Conservation (phyloP, 2,797 vertebrate genomes). For the Lerista edwardsae region DNA sequence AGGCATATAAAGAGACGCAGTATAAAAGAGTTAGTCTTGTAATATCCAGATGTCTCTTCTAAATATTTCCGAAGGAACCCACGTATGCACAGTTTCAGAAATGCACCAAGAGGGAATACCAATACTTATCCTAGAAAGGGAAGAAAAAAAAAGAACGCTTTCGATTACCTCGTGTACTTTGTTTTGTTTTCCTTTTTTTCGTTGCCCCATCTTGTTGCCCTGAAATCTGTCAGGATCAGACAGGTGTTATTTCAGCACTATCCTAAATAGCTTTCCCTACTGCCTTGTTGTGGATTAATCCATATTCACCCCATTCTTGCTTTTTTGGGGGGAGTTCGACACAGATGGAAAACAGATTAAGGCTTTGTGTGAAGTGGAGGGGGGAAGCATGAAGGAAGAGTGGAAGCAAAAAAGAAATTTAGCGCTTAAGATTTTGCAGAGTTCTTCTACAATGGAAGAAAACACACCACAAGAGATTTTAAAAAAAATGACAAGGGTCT, state of each 20-base stretch:
- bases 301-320: slow-evolving; percentile 54
- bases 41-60: slow-evolving; percentile 75
- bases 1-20: slow-evolving; percentile 69
- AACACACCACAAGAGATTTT: slow-evolving; percentile 24
- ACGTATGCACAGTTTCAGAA: slow-evolving; percentile 74
- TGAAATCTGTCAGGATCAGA: slow-evolving; percentile 77
- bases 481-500: slow-evolving; percentile 50
- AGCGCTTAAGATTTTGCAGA: slow-evolving; percentile 31
- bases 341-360: slow-evolving; percentile 74
- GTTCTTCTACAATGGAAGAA: slow-evolving; percentile 48
- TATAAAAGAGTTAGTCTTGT: slow-evolving; percentile 66
- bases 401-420: not conserved
- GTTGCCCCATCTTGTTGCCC: slow-evolving; percentile 57
- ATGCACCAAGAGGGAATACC: slow-evolving; percentile 77
- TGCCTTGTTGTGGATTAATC: slow-evolving; percentile 55
- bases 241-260: slow-evolving; percentile 78
- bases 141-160: rapidly evolving
- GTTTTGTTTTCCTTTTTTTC: not conserved
- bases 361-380: slow-evolving; percentile 35
- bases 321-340: slow-evolving; percentile 62
- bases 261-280: slow-evolving; percentile 56
- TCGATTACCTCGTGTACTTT: slow-evolving; percentile 61
- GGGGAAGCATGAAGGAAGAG: not conserved
- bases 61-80: slow-evolving; percentile 69
- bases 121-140: slow-evolving; percentile 41